Evolutionary conservation across 2,797 vertebrate species (phyloP), one percentile per base, ranked within the genome.

Genomic region (Poeciliopsis paucimaculata): DNA sequence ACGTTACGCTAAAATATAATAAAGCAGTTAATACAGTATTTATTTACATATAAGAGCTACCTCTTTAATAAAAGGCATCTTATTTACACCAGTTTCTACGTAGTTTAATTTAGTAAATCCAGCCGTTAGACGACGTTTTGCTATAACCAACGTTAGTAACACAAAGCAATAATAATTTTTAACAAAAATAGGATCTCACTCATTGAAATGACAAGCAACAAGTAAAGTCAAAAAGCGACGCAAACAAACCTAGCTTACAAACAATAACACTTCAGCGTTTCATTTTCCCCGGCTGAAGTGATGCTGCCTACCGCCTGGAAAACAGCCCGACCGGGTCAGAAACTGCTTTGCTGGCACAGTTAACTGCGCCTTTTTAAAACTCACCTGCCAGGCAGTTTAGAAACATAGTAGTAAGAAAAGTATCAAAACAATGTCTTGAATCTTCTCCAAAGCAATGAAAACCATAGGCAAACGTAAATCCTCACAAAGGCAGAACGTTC

Each of bases 381-480:
- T 93, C 84, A 95, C 94, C 93, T 94, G 90, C 76, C 80, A 73
- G 83, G 83, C 76, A 77, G 64, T 87, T 83, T 79, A 73, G 62
- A 60, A 83, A 80, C 93, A 95, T 95, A 81, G 71, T 81, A 84
- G 20, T 79, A 57, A 39, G 18, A 64, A 41, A 46, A 47, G 39
- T 78, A 45, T 84, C 81, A 77, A n/a, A 71, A 47, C 49, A 72
- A 82, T 81, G 75, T 18, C 49, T 73, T 39, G 10, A 72, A 72
- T 18, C 36, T 88, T 18, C 79, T 53, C 0, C 26, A 15, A 34
- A 49, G 31, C 49, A 0, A 43, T 49, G 8, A 79, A 77, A 46
- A 28, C 45, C 23, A 41, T 1, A 31, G 43, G 70, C 28, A 31
- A 64, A 28, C 55, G 53, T 28, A 60, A 76, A 75, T 72, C 74